Conservation (phyloP, 1,140 invertebrate genomes). For the Drosophila tropicalis region DNA sequence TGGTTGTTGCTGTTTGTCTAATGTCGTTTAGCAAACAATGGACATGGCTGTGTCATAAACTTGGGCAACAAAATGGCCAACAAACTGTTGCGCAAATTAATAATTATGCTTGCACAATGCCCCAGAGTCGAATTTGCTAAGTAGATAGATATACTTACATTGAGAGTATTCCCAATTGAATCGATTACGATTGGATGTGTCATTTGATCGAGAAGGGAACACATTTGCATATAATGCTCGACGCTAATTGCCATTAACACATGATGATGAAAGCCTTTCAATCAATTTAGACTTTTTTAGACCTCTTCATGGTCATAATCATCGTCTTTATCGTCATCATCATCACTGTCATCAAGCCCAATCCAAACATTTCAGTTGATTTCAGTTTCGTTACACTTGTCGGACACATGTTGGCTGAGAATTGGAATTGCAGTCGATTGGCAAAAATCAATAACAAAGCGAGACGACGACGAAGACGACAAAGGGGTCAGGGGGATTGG, state of each 20-base stretch:
- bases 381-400: constrained; percentile 52
- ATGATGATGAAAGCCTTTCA: constrained; percentile 64
- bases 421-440: constrained; percentile 8
- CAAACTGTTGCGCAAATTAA: constrained; percentile 74
- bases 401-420: constrained; percentile 34
- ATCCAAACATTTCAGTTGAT: not conserved
- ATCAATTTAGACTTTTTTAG: constrained; percentile 31
- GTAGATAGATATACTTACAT: constrained; percentile 1
- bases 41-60: constrained; percentile 70
- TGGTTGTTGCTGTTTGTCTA: constrained; percentile 66
- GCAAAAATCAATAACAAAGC: constrained; percentile 67
- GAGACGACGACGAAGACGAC: constrained; percentile 8
- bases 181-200: constrained; percentile 35
- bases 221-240: constrained; percentile 19
- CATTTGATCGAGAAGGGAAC: constrained; percentile 50
- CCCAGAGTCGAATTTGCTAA: constrained; percentile 32
- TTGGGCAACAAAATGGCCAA: constrained; percentile 58
- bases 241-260: constrained; percentile 78
- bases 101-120: constrained; percentile 60
- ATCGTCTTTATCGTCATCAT: not conserved
- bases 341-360: constrained; percentile 18
- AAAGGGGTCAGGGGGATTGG: constrained; percentile 37
- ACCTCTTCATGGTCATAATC: constrained; percentile 13
- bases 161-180: not conserved
- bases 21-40: constrained; percentile 78